Percentiles rank a stretch among this genome's conserved stretches.
Conservation (phyloP, 1,140 invertebrate genomes). For the Rhopalosiphum maidis region DNA sequence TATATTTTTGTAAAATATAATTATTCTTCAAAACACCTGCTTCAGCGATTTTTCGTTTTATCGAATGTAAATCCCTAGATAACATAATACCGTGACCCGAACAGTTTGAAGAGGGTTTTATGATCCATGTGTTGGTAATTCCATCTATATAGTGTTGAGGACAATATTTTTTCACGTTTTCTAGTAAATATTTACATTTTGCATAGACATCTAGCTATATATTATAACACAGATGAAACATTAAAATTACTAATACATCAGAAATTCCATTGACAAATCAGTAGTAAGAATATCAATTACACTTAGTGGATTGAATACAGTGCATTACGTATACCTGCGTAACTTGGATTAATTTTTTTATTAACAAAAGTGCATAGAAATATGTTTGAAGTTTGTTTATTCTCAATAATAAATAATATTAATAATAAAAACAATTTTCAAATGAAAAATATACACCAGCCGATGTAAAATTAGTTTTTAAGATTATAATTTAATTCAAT, state of each 20-base stretch:
- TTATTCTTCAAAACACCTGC: conserved; percentile 72
- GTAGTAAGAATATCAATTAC: background rate
- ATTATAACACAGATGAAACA: background rate
- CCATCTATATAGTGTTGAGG: conserved; percentile 85
- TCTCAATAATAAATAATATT: no score
- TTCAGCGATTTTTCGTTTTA: conserved; percentile 75
- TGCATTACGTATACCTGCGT: background rate
- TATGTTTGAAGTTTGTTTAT: no score
- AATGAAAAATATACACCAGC: background rate
- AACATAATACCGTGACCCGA: conserved; percentile 88
- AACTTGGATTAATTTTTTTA: background rate
- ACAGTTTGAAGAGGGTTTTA: conserved; percentile 93
- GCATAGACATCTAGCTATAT: conserved; percentile 41
- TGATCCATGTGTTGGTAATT: conserved; percentile 88
- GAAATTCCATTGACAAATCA: background rate
- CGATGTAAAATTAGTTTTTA: background rate
- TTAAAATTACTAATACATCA: background rate
- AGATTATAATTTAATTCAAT: background rate
- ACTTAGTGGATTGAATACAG: background rate
- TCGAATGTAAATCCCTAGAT: conserved; percentile 85
- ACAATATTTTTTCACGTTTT: conserved; percentile 65
- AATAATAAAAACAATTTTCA: background rate
- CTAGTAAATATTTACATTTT: conserved; percentile 35
- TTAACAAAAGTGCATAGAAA: background rate
- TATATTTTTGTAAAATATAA: conserved; percentile 95